Conservation (phyloP, 2,797 vertebrate species). For the Halcyon chelicuti region DNA sequence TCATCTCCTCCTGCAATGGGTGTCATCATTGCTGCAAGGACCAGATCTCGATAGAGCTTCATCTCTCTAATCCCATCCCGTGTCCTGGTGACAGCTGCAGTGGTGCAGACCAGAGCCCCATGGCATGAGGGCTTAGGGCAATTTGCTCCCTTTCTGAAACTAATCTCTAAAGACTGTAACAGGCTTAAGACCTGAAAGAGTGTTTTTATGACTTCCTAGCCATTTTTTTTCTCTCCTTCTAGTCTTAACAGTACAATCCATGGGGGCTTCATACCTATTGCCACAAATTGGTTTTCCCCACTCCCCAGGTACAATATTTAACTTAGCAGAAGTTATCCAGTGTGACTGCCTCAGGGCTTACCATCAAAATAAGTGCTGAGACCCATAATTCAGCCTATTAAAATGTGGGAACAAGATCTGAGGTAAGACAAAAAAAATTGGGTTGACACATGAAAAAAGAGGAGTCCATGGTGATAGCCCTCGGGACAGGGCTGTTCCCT, state of each 20-base stretch:
- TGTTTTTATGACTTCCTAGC: background rate
- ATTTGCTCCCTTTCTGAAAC: background rate
- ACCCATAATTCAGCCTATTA: background rate
- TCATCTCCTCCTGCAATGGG: background rate
- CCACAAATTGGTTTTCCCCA: background rate
- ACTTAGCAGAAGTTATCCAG: background rate
- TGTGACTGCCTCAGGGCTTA: accelerated
- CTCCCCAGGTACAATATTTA: background rate
- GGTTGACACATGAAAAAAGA: background rate
- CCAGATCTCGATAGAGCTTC: background rate
- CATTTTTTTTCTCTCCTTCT: background rate
- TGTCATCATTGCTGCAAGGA: background rate
- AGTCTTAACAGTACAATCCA: background rate
- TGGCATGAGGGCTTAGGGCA: background rate
- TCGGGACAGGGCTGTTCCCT: background rate
- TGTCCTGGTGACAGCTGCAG: accelerated
- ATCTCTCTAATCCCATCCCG: accelerated
- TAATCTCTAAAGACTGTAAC: background rate
- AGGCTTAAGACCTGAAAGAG: background rate
- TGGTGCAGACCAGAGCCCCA: background rate
- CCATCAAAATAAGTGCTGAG: background rate
- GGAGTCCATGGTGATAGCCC: background rate
- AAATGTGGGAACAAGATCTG: background rate
- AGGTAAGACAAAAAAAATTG: background rate
- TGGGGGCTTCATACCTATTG: accelerated